Evolutionary conservation across 2,113 vertebrate genomes (phyloP).

Genomic region (Zeus faber): DNA sequence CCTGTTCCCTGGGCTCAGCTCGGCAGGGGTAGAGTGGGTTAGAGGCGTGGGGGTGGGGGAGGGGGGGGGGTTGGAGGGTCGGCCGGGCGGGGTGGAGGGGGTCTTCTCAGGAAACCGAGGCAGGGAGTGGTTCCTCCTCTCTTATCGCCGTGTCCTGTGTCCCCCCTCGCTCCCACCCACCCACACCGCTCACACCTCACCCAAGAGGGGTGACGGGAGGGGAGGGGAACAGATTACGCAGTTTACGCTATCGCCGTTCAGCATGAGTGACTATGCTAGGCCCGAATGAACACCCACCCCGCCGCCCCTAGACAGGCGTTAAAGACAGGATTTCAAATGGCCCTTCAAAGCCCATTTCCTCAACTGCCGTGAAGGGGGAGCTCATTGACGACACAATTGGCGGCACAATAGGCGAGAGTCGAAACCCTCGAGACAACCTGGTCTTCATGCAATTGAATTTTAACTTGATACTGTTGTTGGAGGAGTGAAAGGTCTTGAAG

Average conservation of each 20-base stretch:
- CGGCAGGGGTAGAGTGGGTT: background rate
- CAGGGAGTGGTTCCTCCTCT: slow-evolving; percentile 59
- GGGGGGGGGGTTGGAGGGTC: background rate
- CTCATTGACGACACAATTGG: too few species aligned
- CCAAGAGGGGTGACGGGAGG: background rate
- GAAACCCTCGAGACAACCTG: too few species aligned
- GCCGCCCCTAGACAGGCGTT: slow-evolving; percentile 19
- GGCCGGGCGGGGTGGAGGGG: background rate
- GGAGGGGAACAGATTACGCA: slow-evolving; percentile 23
- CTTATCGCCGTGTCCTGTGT: slow-evolving; percentile 48
- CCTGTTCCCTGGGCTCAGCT: background rate
- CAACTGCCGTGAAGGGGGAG: background rate
- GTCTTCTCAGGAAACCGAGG: slow-evolving; percentile 51
- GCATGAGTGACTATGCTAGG: background rate
- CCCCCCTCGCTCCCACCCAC: slow-evolving; percentile 24
- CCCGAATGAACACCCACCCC: slow-evolving; percentile 13
- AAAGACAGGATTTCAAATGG: background rate
- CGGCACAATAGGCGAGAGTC: background rate
- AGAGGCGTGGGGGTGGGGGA: background rate
- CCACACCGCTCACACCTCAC: slow-evolving; percentile 10
- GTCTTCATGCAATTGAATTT: too few species aligned
- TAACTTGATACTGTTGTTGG: too few species aligned
- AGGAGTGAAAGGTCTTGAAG: too few species aligned
- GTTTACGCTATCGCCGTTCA: slow-evolving; percentile 23
- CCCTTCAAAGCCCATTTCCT: background rate